A percentile compares a stretch with the other conserved stretches of the same genome.
These are phyloP conservation scores for Stenolophus ochropezus DNA, from an alignment of 2,888 invertebrate genomes.

Conservation along the genomic window DNA sequence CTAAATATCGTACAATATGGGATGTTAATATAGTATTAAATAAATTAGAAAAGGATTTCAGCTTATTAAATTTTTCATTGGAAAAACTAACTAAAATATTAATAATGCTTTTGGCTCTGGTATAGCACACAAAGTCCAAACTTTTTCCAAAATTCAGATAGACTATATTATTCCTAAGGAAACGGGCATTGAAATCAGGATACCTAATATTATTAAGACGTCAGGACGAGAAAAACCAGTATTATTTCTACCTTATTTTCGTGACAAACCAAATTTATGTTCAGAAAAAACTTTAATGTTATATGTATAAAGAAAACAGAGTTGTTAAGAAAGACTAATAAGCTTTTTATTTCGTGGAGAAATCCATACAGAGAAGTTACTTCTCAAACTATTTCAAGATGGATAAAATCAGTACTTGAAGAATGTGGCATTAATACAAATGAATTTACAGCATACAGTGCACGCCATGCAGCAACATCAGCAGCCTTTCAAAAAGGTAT, in stretches of 20 bases:
- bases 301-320: not conserved
- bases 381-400: not conserved
- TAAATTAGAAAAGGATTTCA: too few species aligned
- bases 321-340: not conserved
- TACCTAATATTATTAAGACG: not conserved
- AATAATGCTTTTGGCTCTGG: too few species aligned
- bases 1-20: not conserved
- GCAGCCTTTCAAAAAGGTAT: slow-evolving; percentile 1
- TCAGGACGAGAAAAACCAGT: not conserved
- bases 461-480: not conserved
- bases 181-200: not conserved
- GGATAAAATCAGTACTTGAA: not conserved
- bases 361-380: not conserved
- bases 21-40: too few species aligned
- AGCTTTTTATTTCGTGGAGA: not conserved
- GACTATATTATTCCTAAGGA: too few species aligned
- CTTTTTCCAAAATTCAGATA: too few species aligned
- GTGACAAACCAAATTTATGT: not conserved
- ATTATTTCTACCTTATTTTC: not conserved
- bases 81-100: too few species aligned
- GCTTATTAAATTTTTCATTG: too few species aligned
- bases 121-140: too few species aligned
- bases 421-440: not conserved
- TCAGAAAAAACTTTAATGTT: not conserved
- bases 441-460: slow-evolving; percentile 1